These are phyloP conservation scores for Tinea pellionella DNA, from an alignment of 2,888 invertebrate genomes.

Conservation along the genomic window DNA sequence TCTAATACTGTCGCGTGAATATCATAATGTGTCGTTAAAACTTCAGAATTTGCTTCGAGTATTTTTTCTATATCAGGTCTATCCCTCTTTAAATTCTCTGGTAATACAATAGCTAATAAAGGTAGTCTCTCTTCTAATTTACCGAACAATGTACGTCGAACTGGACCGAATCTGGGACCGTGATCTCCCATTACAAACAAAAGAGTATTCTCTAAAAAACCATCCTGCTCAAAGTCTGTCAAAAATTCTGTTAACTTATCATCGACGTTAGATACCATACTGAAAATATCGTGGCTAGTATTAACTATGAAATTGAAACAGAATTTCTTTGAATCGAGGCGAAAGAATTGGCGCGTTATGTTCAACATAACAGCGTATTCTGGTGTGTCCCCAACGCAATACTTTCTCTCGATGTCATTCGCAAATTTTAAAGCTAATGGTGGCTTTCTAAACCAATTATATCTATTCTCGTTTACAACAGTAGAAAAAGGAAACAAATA, in stretches of 20 bases:
- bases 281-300: slow-evolving; percentile 88
- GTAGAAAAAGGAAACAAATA: not conserved
- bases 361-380: not conserved
- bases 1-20: slow-evolving; percentile 83
- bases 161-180: slow-evolving; percentile 86
- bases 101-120: slow-evolving; percentile 84
- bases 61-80: slow-evolving; percentile 72
- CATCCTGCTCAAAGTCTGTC: slow-evolving; percentile 67
- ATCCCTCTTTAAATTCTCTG: slow-evolving; percentile 72
- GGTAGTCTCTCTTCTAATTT: slow-evolving; percentile 93
- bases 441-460: not conserved
- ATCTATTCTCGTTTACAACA: not conserved
- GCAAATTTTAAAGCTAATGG: not conserved
- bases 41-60: slow-evolving; percentile 73
- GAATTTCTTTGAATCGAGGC: slow-evolving; percentile 72
- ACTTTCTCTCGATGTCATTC: not conserved
- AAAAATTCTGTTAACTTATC: slow-evolving; percentile 77
- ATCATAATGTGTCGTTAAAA: slow-evolving; percentile 89
- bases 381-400: not conserved
- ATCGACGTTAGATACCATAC: slow-evolving; percentile 82
- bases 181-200: slow-evolving; percentile 94
- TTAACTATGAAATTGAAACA: slow-evolving; percentile 90
- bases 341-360: slow-evolving; percentile 32
- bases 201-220: slow-evolving; percentile 81
- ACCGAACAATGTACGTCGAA: slow-evolving; percentile 89